Evolutionary conservation across 2,797 vertebrate genomes (phyloP).

Genomic region (Leuciscus waleckii): DNA sequence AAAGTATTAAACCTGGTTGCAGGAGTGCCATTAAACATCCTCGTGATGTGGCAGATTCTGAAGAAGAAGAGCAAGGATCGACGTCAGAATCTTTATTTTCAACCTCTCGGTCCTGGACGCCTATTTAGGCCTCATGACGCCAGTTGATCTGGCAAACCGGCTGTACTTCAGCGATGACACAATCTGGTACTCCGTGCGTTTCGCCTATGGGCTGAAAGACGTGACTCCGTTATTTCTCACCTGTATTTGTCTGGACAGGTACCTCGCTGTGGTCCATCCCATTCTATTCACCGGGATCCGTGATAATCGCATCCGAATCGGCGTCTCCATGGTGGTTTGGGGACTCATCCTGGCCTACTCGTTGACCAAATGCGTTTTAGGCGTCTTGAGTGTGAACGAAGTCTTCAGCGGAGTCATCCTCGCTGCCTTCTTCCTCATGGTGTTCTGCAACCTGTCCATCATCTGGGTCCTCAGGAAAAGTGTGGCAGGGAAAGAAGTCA

Average conservation of each 20-base stretch:
- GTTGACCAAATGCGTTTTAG: slow-evolving; percentile 68
- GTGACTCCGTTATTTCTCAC: slow-evolving; percentile 74
- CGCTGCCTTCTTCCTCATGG: slow-evolving; percentile 73
- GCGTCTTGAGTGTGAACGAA: slow-evolving; percentile 62
- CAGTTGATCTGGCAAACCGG: slow-evolving; percentile 71
- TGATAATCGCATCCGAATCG: slow-evolving; percentile 69
- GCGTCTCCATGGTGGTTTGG: slow-evolving; percentile 70
- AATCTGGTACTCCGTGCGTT: slow-evolving; percentile 74
- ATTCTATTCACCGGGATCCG: slow-evolving; percentile 72
- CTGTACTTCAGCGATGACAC: slow-evolving; percentile 64
- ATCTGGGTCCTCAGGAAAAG: slow-evolving; percentile 78
- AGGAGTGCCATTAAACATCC: slow-evolving; percentile 73
- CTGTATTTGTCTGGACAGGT: slow-evolving; percentile 80
- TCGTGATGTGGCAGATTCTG: slow-evolving; percentile 77
- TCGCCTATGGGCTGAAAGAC: slow-evolving; percentile 78
- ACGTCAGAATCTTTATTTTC: slow-evolving; percentile 79
- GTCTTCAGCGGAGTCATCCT: slow-evolving; percentile 76
- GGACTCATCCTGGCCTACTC: slow-evolving; percentile 68
- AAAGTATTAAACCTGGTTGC: slow-evolving; percentile 76
- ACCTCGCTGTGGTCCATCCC: slow-evolving; percentile 79
- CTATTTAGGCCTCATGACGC: slow-evolving; percentile 78
- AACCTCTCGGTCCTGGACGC: slow-evolving; percentile 76
- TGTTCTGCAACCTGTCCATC: slow-evolving; percentile 79
- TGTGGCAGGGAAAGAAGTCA: slow-evolving; percentile 73
- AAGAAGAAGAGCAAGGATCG: slow-evolving; percentile 62